Conservation (phyloP, 2,113 vertebrate genomes). For the Coracopsis vasa region DNA sequence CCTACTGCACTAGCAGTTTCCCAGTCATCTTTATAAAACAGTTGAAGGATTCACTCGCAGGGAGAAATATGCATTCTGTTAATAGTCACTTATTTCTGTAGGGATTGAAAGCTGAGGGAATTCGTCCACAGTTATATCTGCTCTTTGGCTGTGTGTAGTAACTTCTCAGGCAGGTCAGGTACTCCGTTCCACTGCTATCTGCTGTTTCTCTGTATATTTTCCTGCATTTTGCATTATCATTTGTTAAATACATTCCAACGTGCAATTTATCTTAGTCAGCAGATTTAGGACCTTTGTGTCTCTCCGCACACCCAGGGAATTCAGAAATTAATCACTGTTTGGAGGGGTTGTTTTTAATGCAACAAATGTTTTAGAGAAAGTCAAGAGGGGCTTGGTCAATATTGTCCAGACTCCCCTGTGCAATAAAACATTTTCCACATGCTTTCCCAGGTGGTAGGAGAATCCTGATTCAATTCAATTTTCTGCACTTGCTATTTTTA, state of each 20-base stretch:
- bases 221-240: constrained; percentile 60
- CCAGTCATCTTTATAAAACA: not conserved
- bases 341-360: constrained; percentile 32
- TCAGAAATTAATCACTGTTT: constrained; percentile 61
- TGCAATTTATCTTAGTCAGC: constrained; percentile 68
- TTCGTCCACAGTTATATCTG: constrained; percentile 13
- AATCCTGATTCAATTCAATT: constrained; percentile 19
- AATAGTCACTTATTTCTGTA: constrained; percentile 20
- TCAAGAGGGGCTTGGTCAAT: constrained; percentile 33
- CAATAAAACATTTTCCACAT: constrained; percentile 36
- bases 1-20: not conserved
- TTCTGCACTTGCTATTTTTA: constrained; percentile 32
- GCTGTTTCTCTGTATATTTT: constrained; percentile 47
- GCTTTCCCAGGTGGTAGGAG: not conserved
- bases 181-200: constrained; percentile 33
- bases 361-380: constrained; percentile 44
- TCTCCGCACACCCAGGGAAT: constrained; percentile 30
- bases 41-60: not conserved
- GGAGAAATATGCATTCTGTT: not conserved
- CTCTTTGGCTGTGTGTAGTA: constrained; percentile 5
- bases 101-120: constrained; percentile 1
- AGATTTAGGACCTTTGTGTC: constrained; percentile 54
- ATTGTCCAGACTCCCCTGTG: not conserved
- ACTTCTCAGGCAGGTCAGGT: constrained; percentile 64
- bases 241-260: constrained; percentile 61